phyloP scores from a whole-genome alignment of 2,888 invertebrate genomes.

The Chesias legatella region DNA sequence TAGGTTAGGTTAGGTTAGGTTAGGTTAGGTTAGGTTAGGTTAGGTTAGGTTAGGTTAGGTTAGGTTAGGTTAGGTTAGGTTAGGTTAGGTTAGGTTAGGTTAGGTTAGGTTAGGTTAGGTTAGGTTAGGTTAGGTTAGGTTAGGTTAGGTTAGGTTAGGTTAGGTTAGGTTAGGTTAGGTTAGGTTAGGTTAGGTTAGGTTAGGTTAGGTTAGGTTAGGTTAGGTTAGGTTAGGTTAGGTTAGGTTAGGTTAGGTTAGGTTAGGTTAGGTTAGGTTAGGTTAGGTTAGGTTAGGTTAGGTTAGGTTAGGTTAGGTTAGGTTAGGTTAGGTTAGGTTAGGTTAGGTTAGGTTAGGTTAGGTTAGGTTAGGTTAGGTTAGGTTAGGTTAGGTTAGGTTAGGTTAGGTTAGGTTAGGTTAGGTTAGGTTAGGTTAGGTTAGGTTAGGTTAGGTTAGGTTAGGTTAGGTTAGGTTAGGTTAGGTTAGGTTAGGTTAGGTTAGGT shows the following conservation, averaged over 20 bases:
- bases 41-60: conserved; percentile 28
- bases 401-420: conserved; percentile 20
- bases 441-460: conserved; percentile 19
- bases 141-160: conserved; percentile 11
- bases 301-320: conserved; percentile 26
- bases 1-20: conserved; percentile 28
- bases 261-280: conserved; percentile 25
- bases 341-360: conserved; percentile 21
- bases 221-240: conserved; percentile 22
- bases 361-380: conserved; percentile 21
- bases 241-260: conserved; percentile 22
- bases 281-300: conserved; percentile 24
- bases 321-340: conserved; percentile 26
- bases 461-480: conserved; percentile 15
- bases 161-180: conserved; percentile 14
- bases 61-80: conserved; percentile 28
- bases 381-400: conserved; percentile 17
- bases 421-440: conserved; percentile 22
- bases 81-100: conserved; percentile 19
- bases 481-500: conserved; percentile 21
- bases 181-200: conserved; percentile 25
- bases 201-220: conserved; percentile 24
- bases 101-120: conserved; percentile 9
- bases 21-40: conserved; percentile 27
- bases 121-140: conserved; percentile 10